Evolutionary conservation across 2,113 vertebrate species (phyloP).

Genomic region (Ceyx melanurus): DNA sequence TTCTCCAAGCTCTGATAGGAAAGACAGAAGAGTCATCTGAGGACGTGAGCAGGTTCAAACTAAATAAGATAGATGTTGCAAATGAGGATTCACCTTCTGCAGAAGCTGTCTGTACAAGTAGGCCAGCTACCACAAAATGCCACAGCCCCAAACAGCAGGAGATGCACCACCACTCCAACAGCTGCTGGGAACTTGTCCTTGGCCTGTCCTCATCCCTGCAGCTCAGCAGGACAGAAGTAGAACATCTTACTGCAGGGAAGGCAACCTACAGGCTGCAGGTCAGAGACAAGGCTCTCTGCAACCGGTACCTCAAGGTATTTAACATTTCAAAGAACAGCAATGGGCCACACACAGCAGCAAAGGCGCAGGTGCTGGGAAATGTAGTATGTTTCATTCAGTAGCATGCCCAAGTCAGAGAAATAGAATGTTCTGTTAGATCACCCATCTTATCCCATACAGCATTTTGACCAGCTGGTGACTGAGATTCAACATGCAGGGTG

Average conservation of each 20-base stretch:
- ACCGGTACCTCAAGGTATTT: background rate
- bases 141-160: background rate
- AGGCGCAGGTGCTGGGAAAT: accelerated
- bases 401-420: background rate
- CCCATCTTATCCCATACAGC: background rate
- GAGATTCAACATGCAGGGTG: background rate
- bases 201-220: background rate
- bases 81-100: background rate
- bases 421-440: background rate
- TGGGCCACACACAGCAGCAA: background rate
- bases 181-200: background rate
- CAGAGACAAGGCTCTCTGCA: background rate
- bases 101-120: background rate
- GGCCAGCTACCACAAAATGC: background rate
- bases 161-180: background rate
- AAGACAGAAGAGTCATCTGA: background rate
- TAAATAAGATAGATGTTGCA: background rate
- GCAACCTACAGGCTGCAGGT: background rate
- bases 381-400: background rate
- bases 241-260: background rate
- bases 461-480: background rate
- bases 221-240: background rate
- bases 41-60: background rate
- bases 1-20: background rate
- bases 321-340: background rate